phyloP scores from a whole-genome alignment of 2,797 vertebrate genomes.

The Pantherophis vulpinus region DNA sequence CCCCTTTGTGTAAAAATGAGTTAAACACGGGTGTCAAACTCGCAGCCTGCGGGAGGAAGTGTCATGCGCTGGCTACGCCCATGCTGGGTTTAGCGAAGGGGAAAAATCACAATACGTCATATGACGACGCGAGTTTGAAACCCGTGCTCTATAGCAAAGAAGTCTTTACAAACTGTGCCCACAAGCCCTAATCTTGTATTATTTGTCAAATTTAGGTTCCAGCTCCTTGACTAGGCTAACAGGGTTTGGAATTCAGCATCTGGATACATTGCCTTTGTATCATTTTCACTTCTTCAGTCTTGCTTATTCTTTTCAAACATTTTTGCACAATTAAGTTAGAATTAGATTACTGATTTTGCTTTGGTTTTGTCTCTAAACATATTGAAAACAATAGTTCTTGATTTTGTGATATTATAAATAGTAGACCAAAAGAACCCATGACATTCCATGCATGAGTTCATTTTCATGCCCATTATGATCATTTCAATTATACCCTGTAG shows the following conservation, averaged over 20 bases:
- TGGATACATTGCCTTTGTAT: background rate
- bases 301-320: background rate
- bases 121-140: no score
- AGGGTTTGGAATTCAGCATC: background rate
- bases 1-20: no score
- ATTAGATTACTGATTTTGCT: background rate
- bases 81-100: no score
- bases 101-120: no score
- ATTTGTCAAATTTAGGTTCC: background rate
- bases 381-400: background rate
- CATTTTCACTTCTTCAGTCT: background rate
- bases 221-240: background rate
- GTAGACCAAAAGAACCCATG: conserved; percentile 14
- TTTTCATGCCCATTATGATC: background rate
- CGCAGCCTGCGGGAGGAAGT: no score
- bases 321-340: background rate
- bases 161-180: background rate
- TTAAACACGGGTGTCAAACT: no score
- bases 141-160: background rate
- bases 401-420: conserved; percentile 19
- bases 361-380: background rate
- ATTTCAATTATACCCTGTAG: background rate
- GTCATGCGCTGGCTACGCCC: no score
- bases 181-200: background rate
- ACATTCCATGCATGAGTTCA: background rate